Conservation (phyloP, 1,140 invertebrate species). For the Paraescarpia echinospica region DNA sequence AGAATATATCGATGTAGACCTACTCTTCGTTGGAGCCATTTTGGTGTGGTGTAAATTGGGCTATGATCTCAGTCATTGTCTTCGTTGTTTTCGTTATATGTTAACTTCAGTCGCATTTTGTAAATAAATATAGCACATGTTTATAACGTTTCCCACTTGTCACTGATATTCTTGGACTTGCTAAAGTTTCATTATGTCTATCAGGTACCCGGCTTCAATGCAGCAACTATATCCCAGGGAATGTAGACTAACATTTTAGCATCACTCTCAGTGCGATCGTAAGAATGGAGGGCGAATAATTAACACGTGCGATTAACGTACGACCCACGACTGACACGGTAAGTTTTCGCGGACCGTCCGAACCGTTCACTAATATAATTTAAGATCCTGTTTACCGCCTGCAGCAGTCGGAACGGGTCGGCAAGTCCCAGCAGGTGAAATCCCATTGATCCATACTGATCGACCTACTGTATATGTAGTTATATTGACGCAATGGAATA, state of each 20-base stretch:
- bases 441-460: too few relatives aligned
- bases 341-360: not conserved
- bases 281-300: not conserved
- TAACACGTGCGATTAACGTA: too few relatives aligned
- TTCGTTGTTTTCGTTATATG: not conserved
- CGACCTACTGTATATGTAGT: too few relatives aligned
- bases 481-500: not conserved
- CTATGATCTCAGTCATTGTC: too few relatives aligned
- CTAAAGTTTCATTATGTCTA: not conserved
- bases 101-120: not conserved
- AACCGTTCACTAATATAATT: not conserved
- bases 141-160: not conserved
- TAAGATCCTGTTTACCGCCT: not conserved
- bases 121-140: not conserved
- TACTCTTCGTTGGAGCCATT: not conserved
- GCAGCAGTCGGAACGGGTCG: not conserved
- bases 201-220: not conserved
- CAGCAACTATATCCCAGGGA: not conserved
- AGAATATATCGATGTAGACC: not conserved
- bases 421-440: not conserved
- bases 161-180: not conserved
- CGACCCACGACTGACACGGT: too few relatives aligned
- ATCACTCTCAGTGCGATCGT: not conserved
- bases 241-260: not conserved
- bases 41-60: not conserved